These are phyloP conservation scores for Tapirus terrestris DNA, from an alignment of 2,113 vertebrate genomes.

Conservation along the genomic window DNA sequence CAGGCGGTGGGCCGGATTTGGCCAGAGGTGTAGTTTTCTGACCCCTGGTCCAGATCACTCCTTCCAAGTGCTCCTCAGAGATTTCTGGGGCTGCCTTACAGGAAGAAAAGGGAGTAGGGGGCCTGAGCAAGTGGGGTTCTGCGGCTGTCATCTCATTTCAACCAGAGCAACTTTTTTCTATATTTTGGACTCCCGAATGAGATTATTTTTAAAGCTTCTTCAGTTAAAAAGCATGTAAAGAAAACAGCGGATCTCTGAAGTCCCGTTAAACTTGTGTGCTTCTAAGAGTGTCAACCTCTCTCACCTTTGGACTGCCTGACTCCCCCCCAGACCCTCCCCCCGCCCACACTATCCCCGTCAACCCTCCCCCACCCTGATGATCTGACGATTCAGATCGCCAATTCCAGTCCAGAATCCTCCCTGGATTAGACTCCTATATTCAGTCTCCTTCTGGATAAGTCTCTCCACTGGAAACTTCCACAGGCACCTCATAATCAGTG, in stretches of 20 bases:
- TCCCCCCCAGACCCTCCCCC: not conserved
- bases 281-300: not conserved
- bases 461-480: not conserved
- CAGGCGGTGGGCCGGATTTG: not conserved
- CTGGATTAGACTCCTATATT: not conserved
- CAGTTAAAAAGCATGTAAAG: not conserved
- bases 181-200: not conserved
- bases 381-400: not conserved
- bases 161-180: not conserved
- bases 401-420: not conserved
- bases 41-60: not conserved
- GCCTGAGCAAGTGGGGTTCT: not conserved
- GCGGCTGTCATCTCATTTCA: not conserved
- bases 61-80: not conserved
- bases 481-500: not conserved
- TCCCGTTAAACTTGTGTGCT: not conserved
- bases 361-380: rapidly evolving
- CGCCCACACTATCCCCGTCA: not conserved
- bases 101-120: not conserved
- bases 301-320: not conserved
- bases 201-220: not conserved
- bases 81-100: not conserved
- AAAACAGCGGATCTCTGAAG: not conserved
- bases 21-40: not conserved
- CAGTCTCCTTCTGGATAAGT: not conserved